Evolutionary conservation across 2,888 invertebrate genomes (phyloP).

Genomic region (Drosophila gaucha): DNA sequence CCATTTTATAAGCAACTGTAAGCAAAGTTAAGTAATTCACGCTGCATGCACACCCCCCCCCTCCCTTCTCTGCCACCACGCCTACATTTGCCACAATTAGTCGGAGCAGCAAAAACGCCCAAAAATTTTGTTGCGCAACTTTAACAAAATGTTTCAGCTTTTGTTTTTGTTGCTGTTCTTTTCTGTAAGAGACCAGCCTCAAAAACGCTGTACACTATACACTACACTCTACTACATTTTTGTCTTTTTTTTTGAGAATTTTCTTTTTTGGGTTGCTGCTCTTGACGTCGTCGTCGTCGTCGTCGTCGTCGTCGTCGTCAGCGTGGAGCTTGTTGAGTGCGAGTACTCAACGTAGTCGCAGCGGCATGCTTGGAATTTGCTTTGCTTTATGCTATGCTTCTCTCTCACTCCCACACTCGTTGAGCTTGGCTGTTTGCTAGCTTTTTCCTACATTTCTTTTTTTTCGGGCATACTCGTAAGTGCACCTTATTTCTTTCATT

Average conservation of each 20-base stretch:
- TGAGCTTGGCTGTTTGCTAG: slow-evolving; percentile 4
- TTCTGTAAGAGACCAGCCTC: slow-evolving; percentile 28
- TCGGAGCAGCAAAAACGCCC: slow-evolving; percentile 21
- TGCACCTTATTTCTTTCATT: slow-evolving; percentile 79
- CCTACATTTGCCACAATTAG: slow-evolving; percentile 67
- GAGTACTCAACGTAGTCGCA: slow-evolving; percentile 65
- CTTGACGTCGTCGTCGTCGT: slow-evolving; percentile 55
- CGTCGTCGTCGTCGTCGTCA: slow-evolving; percentile 20
- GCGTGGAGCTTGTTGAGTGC: slow-evolving; percentile 70
- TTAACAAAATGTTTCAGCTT: slow-evolving; percentile 63
- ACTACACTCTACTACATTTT: slow-evolving; percentile 25
- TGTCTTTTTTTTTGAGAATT: slow-evolving; percentile 20
- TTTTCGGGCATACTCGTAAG: slow-evolving; percentile 58
- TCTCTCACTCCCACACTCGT: neutral
- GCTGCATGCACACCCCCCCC: slow-evolving; percentile 12
- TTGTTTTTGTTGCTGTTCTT: slow-evolving; percentile 21
- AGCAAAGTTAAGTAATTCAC: slow-evolving; percentile 70
- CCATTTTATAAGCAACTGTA: slow-evolving; percentile 53
- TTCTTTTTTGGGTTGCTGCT: slow-evolving; percentile 51
- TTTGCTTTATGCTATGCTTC: slow-evolving; percentile 70
- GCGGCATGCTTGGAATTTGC: slow-evolving; percentile 79
- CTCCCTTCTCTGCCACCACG: neutral
- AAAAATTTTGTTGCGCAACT: slow-evolving; percentile 56
- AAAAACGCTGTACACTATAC: slow-evolving; percentile 35
- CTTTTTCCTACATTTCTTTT: slow-evolving; percentile 4